Base-by-base conservation (phyloP, 2,113 vertebrate species). In the Apodemus sylvaticus region DNA sequence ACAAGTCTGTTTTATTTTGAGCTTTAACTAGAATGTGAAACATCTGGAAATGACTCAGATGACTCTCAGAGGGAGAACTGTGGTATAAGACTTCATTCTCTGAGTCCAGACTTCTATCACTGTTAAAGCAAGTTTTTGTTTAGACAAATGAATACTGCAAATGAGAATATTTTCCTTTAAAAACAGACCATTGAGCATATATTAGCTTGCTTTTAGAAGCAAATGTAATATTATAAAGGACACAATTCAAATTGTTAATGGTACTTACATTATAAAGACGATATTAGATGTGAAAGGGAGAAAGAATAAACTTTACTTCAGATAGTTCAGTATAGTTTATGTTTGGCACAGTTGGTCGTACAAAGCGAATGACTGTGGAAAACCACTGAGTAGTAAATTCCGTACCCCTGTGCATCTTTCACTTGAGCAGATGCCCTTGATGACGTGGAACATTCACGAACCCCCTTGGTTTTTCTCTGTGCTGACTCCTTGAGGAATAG, bases 151-250 rank as follows among this genome's bases (percentile, higher is more conserved):
- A 77, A 91, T 86, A 89, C 39, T 51, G 51, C n/a, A 76, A 26
- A 42, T 79, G 60, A 51, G 29, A 68, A 68, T 39, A 8, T 71
- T 51, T 31, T 45, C 31, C 8, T 19, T 39, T 10, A 9, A 62
- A 29, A 64, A 29, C 26, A 86, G 13, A 60, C 89, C 62, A 31
- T 77, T 3, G 20, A 74, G 7, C 22, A 20, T 76, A 16, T 76
- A 7, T 91, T 58, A 88, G 45, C 76, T 34, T 83, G 68, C 11
- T 83, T 94, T 73, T 83, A 68, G 91, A 90, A 94, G 85, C 71
- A 81, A 88, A 53, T 53, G 66, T 85, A 66, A 29, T 29, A 20
- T 89, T 76, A 16, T 26, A 66, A 51, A 53, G 66, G 71, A 71
- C 42, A 48, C 2, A 48, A 13, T 79, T 76, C 42, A 90, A 39